Evolutionary conservation across 2,888 invertebrate species (phyloP).

Genomic region (Sphaerophoria rueppellii): DNA sequence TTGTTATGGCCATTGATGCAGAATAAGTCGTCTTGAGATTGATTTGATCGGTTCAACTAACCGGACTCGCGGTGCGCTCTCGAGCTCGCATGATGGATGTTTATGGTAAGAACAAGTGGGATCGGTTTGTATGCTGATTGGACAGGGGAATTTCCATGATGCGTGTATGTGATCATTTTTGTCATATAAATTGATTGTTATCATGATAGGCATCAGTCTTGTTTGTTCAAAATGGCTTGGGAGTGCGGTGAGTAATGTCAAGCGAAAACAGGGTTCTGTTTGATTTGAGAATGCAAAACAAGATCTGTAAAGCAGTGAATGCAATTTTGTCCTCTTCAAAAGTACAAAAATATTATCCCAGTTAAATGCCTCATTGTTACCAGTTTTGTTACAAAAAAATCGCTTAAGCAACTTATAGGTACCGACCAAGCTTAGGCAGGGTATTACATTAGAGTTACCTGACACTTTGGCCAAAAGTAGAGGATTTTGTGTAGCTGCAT

Average conservation of each 20-base stretch:
- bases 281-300: conserved; percentile 16
- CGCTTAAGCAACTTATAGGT: conserved; percentile 24
- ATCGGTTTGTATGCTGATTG: conserved; percentile 64
- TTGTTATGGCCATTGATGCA: conserved; percentile 41
- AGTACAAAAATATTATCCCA: neutral
- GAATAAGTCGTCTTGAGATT: conserved; percentile 46
- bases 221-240: conserved; percentile 9
- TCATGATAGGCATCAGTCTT: conserved; percentile 18
- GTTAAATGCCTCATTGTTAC: conserved; percentile 15
- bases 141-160: conserved; percentile 35
- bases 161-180: conserved; percentile 31
- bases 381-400: conserved; percentile 16
- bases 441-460: conserved; percentile 52
- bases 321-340: neutral
- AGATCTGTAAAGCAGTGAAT: neutral
- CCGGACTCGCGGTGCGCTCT: neutral
- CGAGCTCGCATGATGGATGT: neutral
- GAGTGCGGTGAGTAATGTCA: conserved; percentile 23
- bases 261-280: neutral
- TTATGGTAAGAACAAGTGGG: conserved; percentile 54
- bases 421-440: conserved; percentile 4
- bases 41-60: conserved; percentile 28
- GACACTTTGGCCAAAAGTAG: conserved; percentile 57
- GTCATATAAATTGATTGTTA: conserved; percentile 42
- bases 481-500: neutral